Evolutionary conservation across 2,113 vertebrate species (phyloP).

Genomic region (Hemibates koningsi): DNA sequence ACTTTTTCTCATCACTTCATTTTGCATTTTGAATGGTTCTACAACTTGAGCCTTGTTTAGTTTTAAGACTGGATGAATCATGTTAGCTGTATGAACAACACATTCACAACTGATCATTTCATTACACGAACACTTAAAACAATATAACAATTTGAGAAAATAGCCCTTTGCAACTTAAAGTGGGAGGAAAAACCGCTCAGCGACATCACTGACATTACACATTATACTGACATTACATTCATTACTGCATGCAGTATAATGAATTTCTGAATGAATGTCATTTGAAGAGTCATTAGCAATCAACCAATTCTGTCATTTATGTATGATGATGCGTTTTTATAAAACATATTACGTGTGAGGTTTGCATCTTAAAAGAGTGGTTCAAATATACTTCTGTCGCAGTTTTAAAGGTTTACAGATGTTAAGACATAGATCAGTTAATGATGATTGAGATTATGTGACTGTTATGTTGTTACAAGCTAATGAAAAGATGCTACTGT

Average conservation of each 20-base stretch:
- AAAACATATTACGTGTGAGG: not conserved
- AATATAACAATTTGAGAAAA: not conserved
- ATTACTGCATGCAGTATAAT: not conserved
- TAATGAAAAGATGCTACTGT: not conserved
- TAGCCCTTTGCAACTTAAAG: not conserved
- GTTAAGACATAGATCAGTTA: not conserved
- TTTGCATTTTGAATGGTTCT: not conserved
- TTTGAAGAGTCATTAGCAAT: not conserved
- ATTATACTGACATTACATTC: not conserved
- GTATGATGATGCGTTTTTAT: not conserved
- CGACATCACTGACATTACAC: not conserved
- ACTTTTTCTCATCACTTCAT: not conserved
- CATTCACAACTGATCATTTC: not conserved
- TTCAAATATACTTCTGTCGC: not conserved
- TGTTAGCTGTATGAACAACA: not conserved
- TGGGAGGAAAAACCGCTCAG: not conserved
- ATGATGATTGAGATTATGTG: not conserved
- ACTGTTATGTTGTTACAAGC: not conserved
- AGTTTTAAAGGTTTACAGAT: not conserved
- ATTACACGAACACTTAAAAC: not conserved
- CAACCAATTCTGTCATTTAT: not conserved
- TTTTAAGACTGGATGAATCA: not conserved
- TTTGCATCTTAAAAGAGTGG: not conserved
- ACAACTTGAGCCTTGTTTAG: not conserved
- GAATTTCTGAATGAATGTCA: not conserved